These are phyloP conservation scores for Microtus obscurus DNA, from an alignment of 2,797 vertebrate species.

Conservation along the genomic window DNA sequence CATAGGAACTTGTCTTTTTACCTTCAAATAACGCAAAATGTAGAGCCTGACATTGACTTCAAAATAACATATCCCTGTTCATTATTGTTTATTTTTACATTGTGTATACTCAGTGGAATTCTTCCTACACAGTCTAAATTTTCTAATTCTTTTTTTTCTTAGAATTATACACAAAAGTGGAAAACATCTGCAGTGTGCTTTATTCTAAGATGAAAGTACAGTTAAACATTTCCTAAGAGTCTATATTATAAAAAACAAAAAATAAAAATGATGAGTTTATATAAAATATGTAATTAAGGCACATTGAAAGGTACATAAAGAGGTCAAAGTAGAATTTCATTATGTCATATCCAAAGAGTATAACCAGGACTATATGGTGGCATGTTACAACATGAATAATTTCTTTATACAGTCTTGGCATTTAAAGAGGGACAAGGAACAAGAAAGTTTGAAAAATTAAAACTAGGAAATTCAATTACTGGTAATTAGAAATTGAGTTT, in stretches of 20 bases:
- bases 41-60: neutral
- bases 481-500: neutral
- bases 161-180: constrained; percentile 31
- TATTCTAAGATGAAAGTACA: constrained; percentile 43
- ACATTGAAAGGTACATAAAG: neutral
- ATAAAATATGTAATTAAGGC: neutral
- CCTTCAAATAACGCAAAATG: constrained; percentile 52
- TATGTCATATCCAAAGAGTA: neutral
- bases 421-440: neutral
- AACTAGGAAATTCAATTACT: neutral
- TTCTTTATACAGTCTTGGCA: neutral
- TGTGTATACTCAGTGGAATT: constrained; percentile 39
- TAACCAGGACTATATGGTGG: neutral
- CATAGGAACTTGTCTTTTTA: constrained; percentile 43
- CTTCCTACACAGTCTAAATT: constrained; percentile 40
- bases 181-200: constrained; percentile 42
- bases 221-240: neutral
- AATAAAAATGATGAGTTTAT: constrained; percentile 14
- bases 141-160: constrained; percentile 50
- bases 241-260: constrained; percentile 24
- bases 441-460: constrained; percentile 8
- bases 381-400: neutral
- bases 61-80: constrained; percentile 38
- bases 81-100: constrained; percentile 50
- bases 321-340: neutral